phyloP scores from a whole-genome alignment of 2,888 invertebrate species.

The Halictus ligatus region DNA sequence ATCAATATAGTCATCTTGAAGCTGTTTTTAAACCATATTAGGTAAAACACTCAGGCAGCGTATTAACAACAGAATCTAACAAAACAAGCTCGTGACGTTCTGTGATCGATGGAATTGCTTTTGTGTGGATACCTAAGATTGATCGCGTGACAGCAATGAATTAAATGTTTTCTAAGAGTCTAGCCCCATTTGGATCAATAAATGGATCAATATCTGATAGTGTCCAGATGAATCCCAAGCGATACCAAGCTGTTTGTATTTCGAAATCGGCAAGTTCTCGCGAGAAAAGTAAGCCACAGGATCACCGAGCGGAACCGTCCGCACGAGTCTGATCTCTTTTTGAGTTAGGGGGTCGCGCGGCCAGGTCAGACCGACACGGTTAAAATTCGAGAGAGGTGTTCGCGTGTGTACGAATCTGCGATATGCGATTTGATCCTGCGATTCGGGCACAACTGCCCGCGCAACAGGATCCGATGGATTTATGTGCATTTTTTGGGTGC shows the following conservation, averaged over 20 bases:
- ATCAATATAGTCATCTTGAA: too few species aligned
- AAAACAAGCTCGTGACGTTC: too few species aligned
- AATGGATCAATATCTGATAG: background rate
- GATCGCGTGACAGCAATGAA: too few species aligned
- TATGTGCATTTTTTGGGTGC: slow-evolving; percentile 66
- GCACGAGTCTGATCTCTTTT: slow-evolving; percentile 59
- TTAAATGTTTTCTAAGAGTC: too few species aligned
- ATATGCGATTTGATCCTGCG: slow-evolving; percentile 40
- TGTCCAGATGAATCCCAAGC: background rate
- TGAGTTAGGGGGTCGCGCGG: slow-evolving; percentile 51
- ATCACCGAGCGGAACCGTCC: slow-evolving; percentile 31
- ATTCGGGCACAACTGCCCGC: slow-evolving; percentile 54
- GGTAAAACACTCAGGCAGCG: too few species aligned
- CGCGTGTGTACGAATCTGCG: slow-evolving; percentile 1
- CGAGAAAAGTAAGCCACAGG: slow-evolving; percentile 52
- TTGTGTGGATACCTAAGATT: too few species aligned
- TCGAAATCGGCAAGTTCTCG: slow-evolving; percentile 25
- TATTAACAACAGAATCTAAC: too few species aligned
- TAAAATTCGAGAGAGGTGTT: slow-evolving; percentile 52
- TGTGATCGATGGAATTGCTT: too few species aligned
- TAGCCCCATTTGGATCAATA: too few species aligned
- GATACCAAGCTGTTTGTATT: background rate
- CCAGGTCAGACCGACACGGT: slow-evolving; percentile 62
- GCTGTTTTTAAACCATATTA: too few species aligned
- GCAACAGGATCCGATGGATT: slow-evolving; percentile 65